Conservation (phyloP, 2,888 invertebrate genomes). For the Melanostoma scalare region DNA sequence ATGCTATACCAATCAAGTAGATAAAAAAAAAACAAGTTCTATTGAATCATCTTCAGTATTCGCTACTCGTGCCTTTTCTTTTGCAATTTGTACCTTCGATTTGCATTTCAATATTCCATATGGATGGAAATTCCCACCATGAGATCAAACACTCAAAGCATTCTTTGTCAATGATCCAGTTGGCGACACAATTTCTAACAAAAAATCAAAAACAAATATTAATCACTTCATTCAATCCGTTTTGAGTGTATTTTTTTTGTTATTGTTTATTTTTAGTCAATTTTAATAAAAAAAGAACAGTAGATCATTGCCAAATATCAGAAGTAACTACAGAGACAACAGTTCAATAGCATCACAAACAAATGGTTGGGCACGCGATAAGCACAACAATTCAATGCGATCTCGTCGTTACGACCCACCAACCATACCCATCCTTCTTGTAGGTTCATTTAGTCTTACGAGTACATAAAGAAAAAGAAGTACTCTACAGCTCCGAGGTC, state of each 20-base stretch:
- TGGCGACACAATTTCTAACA: slow-evolving; percentile 65
- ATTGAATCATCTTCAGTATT: background rate
- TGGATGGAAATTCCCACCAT: slow-evolving; percentile 59
- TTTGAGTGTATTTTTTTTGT: slow-evolving; percentile 26
- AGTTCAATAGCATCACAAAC: slow-evolving; percentile 66
- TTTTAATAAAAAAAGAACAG: slow-evolving; percentile 34
- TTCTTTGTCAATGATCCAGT: slow-evolving; percentile 57
- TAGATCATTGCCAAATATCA: slow-evolving; percentile 62
- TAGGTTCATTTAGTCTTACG: background rate
- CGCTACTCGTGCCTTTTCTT: slow-evolving; percentile 32
- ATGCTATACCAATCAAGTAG: background rate
- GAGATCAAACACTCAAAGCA: slow-evolving; percentile 65
- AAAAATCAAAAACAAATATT: slow-evolving; percentile 54
- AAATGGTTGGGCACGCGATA: slow-evolving; percentile 49
- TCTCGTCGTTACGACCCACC: slow-evolving; percentile 43
- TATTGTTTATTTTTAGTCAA: slow-evolving; percentile 23
- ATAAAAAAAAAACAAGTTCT: background rate
- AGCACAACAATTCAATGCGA: slow-evolving; percentile 61
- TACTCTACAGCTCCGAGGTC: slow-evolving; percentile 8
- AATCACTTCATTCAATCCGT: slow-evolving; percentile 49
- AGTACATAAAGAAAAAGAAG: background rate
- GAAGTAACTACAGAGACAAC: slow-evolving; percentile 7
- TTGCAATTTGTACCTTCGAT: slow-evolving; percentile 35
- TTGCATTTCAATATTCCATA: slow-evolving; percentile 50
- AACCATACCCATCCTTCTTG: slow-evolving; percentile 16